phyloP scores from a whole-genome alignment of 2,888 invertebrate genomes.

The Ecdyonurus torrentis region DNA sequence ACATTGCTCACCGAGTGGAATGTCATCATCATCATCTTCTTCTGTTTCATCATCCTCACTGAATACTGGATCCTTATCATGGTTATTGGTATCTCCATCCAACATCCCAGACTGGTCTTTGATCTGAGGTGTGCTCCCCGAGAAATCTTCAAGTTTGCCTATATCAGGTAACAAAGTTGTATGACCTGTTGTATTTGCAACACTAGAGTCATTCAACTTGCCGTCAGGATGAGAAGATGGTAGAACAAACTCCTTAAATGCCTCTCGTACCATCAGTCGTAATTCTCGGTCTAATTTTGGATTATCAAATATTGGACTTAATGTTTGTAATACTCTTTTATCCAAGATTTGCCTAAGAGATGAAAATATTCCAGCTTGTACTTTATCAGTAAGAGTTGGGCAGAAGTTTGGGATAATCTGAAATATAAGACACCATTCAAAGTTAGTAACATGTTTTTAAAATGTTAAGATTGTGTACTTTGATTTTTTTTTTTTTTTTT shows the following conservation, averaged over 20 bases:
- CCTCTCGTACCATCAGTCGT: constrained; percentile 67
- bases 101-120: constrained; percentile 18
- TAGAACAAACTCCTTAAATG: constrained; percentile 79
- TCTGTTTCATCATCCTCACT: constrained; percentile 73
- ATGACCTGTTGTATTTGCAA: not conserved
- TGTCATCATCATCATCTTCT: constrained; percentile 56
- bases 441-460: no score
- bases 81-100: constrained; percentile 32
- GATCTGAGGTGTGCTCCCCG: constrained; percentile 2
- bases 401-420: constrained; percentile 78
- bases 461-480: not conserved
- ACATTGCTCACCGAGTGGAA: constrained; percentile 35
- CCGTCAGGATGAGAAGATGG: constrained; percentile 36
- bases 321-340: constrained; percentile 77
- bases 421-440: no score
- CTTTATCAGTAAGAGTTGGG: constrained; percentile 60
- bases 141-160: constrained; percentile 27
- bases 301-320: constrained; percentile 75
- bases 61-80: constrained; percentile 49
- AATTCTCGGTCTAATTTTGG: constrained; percentile 73
- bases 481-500: no score
- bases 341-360: constrained; percentile 74
- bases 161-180: constrained; percentile 12
- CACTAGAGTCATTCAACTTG: constrained; percentile 17
- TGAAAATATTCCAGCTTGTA: constrained; percentile 63